Evolutionary conservation across 1,140 invertebrate genomes (phyloP).

Genomic region (Lysiphlebus fabarum): DNA sequence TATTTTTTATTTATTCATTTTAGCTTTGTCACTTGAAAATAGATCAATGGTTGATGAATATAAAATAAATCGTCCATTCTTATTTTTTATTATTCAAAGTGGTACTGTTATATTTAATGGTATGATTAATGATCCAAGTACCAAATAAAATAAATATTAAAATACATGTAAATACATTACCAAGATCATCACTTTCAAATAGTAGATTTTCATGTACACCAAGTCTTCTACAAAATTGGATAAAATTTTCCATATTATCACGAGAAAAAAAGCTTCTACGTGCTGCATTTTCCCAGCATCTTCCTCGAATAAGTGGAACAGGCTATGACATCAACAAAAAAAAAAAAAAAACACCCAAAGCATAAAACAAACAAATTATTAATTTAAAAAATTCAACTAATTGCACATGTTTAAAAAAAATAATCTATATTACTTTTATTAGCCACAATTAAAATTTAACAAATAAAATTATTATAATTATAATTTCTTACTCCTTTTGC

Average conservation of each 20-base stretch:
- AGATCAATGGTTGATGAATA: too few species aligned
- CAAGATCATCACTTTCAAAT: constrained; percentile 91
- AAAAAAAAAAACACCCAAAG: constrained; percentile 8
- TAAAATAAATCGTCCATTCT: too few species aligned
- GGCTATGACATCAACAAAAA: constrained; percentile 53
- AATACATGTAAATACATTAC: constrained; percentile 49
- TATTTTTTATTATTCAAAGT: too few species aligned
- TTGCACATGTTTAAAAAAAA: constrained; percentile 18
- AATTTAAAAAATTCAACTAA: constrained; percentile 15
- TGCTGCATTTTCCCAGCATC: constrained; percentile 78
- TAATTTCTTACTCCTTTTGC: constrained; percentile 60
- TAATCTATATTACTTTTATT: neutral
- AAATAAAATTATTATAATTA: neutral
- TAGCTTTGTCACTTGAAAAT: too few species aligned
- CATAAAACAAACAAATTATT: constrained; percentile 3
- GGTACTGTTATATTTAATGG: too few species aligned
- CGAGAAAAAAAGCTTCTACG: constrained; percentile 82
- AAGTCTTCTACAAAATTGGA: constrained; percentile 81
- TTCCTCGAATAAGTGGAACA: constrained; percentile 64
- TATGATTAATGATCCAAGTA: too few species aligned
- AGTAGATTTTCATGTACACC: constrained; percentile 85
- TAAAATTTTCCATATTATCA: constrained; percentile 92
- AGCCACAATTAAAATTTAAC: neutral
- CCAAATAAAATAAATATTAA: neutral
- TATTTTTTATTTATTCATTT: too few species aligned